Base-by-base conservation (phyloP, 2,113 vertebrate species). In the Pedionomus torquatus region DNA sequence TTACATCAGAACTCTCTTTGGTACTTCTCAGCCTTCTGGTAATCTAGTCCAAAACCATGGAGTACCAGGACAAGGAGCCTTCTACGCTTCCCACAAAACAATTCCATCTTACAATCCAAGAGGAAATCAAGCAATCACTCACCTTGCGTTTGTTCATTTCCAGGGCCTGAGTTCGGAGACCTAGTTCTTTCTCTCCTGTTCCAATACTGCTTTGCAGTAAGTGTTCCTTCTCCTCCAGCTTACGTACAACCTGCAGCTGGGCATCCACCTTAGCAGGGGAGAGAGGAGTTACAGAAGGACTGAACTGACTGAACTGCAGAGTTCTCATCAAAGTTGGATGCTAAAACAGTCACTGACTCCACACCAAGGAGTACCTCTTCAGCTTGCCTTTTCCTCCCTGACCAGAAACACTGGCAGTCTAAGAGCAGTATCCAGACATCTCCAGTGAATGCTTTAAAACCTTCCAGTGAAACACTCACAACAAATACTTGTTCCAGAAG, bases 71-170 rank as follows among this genome's bases (percentile, higher is more conserved):
- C 44, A 51, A 39, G 51, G 12, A 86, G 26, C 30, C 25, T 77
- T 52, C n/a, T n/a, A 4, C 6, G 33, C 35, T 30, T 79, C 37
- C 51, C 31, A n/a, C 12, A 64, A 64, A 13, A 51, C 31, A 88
- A 35, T 21, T 71, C 33, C 26, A 39, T 24, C 21, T 80, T 41
- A 46, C 7, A 41, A n/a, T 4, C 9, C 64, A 78, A 81, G 35
- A 60, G 7, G 54, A 77, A 87, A 65, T 0, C 1, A 72, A 83
- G 17, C 6, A 15, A 10, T 14, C 12, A 4, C 44, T 94, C 78
- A 99, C 99, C 98, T 99, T 99, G 93, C 99, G 99, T 93, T 99
- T 99, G 96, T 99, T 99, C 99, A 99, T 99, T 96, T 99, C 99
- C 91, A 99, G 96, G 12, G 99, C 99, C 89, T 99, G 99, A 13